Evolutionary conservation across 2,888 invertebrate genomes (phyloP).

Genomic region (Odontocerum albicorne): DNA sequence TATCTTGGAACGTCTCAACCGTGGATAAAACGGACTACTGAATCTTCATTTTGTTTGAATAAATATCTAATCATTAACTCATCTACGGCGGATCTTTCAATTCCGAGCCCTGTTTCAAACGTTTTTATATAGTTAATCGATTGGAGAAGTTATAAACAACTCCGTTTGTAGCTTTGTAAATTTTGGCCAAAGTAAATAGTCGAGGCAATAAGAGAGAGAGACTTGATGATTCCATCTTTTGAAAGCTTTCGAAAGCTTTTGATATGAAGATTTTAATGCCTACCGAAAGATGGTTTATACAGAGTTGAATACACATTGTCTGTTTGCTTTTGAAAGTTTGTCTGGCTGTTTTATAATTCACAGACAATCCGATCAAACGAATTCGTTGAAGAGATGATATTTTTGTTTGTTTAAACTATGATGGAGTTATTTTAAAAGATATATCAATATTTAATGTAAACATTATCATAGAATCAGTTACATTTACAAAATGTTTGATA

Average conservation of each 20-base stretch:
- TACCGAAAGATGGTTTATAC: background rate
- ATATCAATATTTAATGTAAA: too few relatives aligned
- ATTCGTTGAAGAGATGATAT: background rate
- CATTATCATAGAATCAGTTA: too few relatives aligned
- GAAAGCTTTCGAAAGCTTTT: slow-evolving; percentile 15
- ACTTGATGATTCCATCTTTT: slow-evolving; percentile 4
- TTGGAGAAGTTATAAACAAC: slow-evolving; percentile 21
- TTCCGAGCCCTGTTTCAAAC: slow-evolving; percentile 9
- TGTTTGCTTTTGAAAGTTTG: slow-evolving; percentile 16
- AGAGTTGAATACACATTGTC: slow-evolving; percentile 18
- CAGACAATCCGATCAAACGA: slow-evolving; percentile 3
- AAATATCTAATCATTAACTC: too few relatives aligned
- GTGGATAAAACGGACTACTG: too few relatives aligned
- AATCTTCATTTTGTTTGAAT: too few relatives aligned
- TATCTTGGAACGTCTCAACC: too few relatives aligned
- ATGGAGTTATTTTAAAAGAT: too few relatives aligned
- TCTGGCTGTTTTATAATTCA: slow-evolving; percentile 18
- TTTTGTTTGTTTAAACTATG: too few relatives aligned
- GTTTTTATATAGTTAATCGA: slow-evolving; percentile 18
- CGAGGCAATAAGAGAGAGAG: slow-evolving; percentile 14
- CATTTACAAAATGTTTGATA: too few relatives aligned
- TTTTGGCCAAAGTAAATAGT: slow-evolving; percentile 27
- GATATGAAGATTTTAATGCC: slow-evolving; percentile 27
- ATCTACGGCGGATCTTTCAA: too few relatives aligned
- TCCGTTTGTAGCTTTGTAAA: slow-evolving; percentile 25